Conservation (phyloP, 2,888 invertebrate species). For the Callosobruchus maculatus region DNA sequence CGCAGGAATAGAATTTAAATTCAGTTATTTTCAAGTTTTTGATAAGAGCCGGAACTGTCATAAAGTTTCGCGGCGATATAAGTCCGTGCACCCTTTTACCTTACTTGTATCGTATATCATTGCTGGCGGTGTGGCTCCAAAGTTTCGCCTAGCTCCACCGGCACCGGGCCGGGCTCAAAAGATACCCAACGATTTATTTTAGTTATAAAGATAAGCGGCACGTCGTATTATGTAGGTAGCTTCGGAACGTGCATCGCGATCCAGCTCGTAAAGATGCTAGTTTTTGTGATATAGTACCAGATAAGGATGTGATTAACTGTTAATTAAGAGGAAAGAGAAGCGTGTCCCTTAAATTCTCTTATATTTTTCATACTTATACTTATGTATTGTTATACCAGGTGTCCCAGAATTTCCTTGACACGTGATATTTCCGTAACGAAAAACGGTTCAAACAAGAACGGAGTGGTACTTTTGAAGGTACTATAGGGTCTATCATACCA, state of each 20-base stretch:
- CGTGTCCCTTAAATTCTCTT: too few species aligned
- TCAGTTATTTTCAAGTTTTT: not conserved
- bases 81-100: not conserved
- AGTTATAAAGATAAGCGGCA: not conserved
- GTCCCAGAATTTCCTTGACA: too few species aligned
- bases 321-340: not conserved
- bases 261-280: not conserved
- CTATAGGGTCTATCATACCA: too few species aligned
- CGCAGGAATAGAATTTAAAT: not conserved
- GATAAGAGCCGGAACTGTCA: not conserved
- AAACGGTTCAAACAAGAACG: too few species aligned
- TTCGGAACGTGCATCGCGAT: not conserved
- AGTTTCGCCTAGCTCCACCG: not conserved
- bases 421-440: too few species aligned
- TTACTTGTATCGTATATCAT: not conserved
- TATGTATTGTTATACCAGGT: too few species aligned
- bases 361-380: too few species aligned
- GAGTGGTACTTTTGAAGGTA: too few species aligned
- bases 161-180: not conserved
- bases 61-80: not conserved
- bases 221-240: not conserved
- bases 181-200: not conserved
- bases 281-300: not conserved
- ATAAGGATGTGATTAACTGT: not conserved
- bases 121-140: not conserved